Evolutionary conservation across 2,888 invertebrate species (phyloP).

Genomic region (Nomada fucata): DNA sequence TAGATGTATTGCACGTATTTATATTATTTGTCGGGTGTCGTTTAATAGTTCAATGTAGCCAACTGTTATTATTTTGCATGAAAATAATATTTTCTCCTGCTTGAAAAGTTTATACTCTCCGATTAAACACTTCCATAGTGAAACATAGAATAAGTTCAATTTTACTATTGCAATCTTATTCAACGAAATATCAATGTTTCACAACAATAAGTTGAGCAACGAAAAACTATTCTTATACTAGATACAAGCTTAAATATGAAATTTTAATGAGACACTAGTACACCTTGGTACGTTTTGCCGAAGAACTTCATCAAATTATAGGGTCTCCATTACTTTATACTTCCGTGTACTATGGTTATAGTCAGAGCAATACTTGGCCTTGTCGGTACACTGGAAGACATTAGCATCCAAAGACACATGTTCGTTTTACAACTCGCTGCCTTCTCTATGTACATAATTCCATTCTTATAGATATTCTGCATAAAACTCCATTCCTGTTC

Average conservation of each 20-base stretch:
- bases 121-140: too few species aligned
- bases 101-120: too few species aligned
- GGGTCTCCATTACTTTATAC: slow-evolving; percentile 23
- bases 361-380: slow-evolving; percentile 14
- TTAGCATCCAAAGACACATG: background rate
- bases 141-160: too few species aligned
- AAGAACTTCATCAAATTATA: slow-evolving; percentile 34
- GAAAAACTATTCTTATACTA: background rate
- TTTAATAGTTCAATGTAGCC: too few species aligned
- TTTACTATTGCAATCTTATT: too few species aligned
- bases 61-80: too few species aligned
- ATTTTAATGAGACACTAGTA: slow-evolving; percentile 13
- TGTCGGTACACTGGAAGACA: slow-evolving; percentile 11
- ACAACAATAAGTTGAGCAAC: too few species aligned
- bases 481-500: background rate
- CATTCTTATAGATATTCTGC: background rate
- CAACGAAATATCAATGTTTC: too few species aligned
- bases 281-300: background rate
- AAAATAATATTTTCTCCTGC: too few species aligned
- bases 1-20: too few species aligned
- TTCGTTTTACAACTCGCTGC: background rate
- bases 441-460: background rate
- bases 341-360: slow-evolving; percentile 33
- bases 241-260: background rate
- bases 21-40: too few species aligned